A percentile compares a stretch with the other conserved stretches of the same genome.
Conservation (phyloP, 2,797 vertebrate genomes). For the Sebastes matsubarae region DNA sequence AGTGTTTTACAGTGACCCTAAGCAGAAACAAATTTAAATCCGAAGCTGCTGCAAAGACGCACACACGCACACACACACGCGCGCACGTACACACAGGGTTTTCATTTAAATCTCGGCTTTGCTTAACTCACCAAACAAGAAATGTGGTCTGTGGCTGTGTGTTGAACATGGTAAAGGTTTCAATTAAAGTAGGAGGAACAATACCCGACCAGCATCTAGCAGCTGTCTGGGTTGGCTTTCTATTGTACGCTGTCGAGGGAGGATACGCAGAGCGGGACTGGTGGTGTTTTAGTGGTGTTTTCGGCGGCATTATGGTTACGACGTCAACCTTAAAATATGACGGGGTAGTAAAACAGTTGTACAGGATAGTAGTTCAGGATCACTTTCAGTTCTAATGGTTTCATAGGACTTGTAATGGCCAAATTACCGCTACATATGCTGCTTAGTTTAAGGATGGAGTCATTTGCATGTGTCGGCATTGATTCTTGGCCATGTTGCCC, state of each 20-base stretch:
- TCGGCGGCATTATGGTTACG: slow-evolving; percentile 50
- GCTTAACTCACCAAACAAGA: slow-evolving; percentile 81
- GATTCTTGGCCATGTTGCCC: background rate
- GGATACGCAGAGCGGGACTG: slow-evolving; percentile 20
- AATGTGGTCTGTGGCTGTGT: slow-evolving; percentile 80
- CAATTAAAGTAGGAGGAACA: slow-evolving; percentile 77
- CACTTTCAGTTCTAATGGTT: slow-evolving; percentile 18
- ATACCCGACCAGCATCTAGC: slow-evolving; percentile 66
- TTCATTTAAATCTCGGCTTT: slow-evolving; percentile 81
- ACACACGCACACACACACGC: slow-evolving; percentile 11
- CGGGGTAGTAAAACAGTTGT: slow-evolving; percentile 48
- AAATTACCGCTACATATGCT: slow-evolving; percentile 38
- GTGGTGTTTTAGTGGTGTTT: slow-evolving; percentile 51
- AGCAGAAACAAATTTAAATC: slow-evolving; percentile 75
- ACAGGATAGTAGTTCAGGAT: slow-evolving; percentile 62
- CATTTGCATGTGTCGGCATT: slow-evolving; percentile 21
- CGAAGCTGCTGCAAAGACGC: slow-evolving; percentile 57
- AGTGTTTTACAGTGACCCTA: slow-evolving; percentile 80
- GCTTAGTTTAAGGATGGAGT: slow-evolving; percentile 17
- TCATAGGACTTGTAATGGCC: slow-evolving; percentile 9
- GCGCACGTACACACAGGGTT: slow-evolving; percentile 68
- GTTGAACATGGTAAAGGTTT: slow-evolving; percentile 81
- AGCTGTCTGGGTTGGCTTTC: slow-evolving; percentile 63
- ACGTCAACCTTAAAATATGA: slow-evolving; percentile 46
- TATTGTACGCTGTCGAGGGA: slow-evolving; percentile 23